phyloP scores from a whole-genome alignment of 2,888 invertebrate species.

The Tenthredo distinguenda region DNA sequence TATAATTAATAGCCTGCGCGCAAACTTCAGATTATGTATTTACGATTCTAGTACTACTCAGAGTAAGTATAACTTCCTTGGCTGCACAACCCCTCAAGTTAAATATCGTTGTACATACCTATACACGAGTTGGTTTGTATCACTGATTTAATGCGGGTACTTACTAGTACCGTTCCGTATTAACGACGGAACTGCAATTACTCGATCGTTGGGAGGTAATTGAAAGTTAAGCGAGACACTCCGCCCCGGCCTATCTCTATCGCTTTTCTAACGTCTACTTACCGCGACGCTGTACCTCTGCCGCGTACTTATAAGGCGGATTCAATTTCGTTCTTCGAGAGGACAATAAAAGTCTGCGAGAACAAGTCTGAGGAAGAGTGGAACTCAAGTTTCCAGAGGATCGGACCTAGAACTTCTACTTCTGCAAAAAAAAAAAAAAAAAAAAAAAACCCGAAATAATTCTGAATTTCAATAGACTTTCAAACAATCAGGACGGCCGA shows the following conservation, averaged over 20 bases:
- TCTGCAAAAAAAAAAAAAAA: no score
- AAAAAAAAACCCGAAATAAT: background rate
- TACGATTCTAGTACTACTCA: background rate
- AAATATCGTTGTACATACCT: background rate
- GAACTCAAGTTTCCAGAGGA: no score
- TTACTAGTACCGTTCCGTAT: constrained; percentile 36
- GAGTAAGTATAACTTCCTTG: constrained; percentile 30
- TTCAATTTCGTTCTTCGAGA: background rate
- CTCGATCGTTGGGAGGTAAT: constrained; percentile 25
- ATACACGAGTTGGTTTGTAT: constrained; percentile 18
- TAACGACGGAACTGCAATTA: constrained; percentile 47
- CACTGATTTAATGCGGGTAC: constrained; percentile 46
- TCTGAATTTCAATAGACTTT: background rate
- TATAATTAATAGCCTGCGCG: constrained; percentile 1
- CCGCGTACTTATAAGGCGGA: background rate
- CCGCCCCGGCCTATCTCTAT: background rate
- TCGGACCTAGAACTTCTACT: no score
- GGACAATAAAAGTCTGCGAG: no score
- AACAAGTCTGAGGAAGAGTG: no score
- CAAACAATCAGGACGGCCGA: background rate
- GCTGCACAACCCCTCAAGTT: background rate
- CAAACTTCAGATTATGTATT: constrained; percentile 12
- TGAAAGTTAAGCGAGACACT: constrained; percentile 17
- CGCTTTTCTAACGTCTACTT: background rate
- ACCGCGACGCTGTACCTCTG: background rate